Evolutionary conservation across 2,797 vertebrate genomes (phyloP).

Genomic region (Pogonophryne albipinna): DNA sequence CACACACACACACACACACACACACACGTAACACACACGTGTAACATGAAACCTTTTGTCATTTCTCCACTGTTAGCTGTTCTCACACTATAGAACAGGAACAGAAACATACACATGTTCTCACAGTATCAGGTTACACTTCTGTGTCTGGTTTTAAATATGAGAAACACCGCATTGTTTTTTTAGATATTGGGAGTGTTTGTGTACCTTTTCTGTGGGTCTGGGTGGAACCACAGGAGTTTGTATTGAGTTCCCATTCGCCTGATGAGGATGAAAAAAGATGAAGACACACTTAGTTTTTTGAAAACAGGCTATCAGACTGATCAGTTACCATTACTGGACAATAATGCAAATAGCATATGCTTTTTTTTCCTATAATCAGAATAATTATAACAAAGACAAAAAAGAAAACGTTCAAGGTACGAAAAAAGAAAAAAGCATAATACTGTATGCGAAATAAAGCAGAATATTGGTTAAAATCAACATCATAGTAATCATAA

Average conservation of each 20-base stretch:
- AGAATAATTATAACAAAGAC: neutral
- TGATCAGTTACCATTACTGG: neutral
- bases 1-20: neutral
- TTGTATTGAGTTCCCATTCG: slow-evolving; percentile 22
- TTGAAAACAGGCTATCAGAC: neutral
- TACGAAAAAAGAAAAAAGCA: neutral
- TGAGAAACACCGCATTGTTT: neutral
- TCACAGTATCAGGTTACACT: neutral
- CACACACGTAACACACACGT: neutral
- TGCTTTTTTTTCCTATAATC: too few species aligned
- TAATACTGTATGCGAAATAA: neutral
- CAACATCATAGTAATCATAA: too few species aligned
- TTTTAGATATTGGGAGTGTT: neutral
- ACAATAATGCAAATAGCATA: neutral
- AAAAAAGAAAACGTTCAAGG: too few species aligned
- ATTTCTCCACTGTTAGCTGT: slow-evolving; percentile 24
- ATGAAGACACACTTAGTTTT: neutral
- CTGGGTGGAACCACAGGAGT: slow-evolving; percentile 50
- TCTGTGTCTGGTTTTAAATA: neutral
- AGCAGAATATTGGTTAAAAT: neutral
- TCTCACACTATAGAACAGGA: slow-evolving; percentile 13
- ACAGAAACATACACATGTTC: neutral
- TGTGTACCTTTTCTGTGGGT: slow-evolving; percentile 57
- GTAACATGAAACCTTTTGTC: slow-evolving; percentile 33
- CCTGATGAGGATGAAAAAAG: slow-evolving; percentile 20